Evolutionary conservation across 2,113 vertebrate genomes (phyloP).

Genomic region (Chroicocephalus ridibundus): DNA sequence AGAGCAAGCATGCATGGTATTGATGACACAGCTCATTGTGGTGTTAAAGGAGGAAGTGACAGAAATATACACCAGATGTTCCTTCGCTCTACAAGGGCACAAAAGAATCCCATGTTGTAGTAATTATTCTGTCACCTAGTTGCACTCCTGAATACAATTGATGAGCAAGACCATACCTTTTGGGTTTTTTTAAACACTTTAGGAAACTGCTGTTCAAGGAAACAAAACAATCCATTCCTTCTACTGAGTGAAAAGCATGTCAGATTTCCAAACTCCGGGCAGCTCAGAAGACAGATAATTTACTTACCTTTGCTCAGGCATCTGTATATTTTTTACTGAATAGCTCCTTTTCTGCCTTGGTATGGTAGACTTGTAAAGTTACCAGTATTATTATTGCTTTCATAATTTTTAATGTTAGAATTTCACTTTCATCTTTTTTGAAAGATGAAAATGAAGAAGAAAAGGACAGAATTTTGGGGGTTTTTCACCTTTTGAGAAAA

Average conservation of each 20-base stretch:
- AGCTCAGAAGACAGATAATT: neutral
- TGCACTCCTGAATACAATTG: neutral
- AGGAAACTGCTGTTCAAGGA: neutral
- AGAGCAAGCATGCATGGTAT: neutral
- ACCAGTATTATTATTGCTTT: neutral
- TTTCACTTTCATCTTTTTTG: neutral
- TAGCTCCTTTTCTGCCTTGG: neutral
- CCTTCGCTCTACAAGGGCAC: constrained; percentile 13
- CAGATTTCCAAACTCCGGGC: neutral
- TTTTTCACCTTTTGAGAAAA: neutral
- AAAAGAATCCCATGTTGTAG: constrained; percentile 20
- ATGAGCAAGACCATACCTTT: neutral
- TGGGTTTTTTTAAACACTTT: neutral
- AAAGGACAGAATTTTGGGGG: neutral
- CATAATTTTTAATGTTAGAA: neutral
- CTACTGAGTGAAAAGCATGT: neutral
- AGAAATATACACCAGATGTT: constrained; percentile 54
- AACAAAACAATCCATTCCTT: neutral
- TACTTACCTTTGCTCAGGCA: neutral
- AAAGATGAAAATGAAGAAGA: neutral
- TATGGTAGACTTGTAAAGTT: neutral
- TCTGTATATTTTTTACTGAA: neutral
- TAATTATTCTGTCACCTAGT: neutral
- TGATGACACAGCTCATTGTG: constrained; percentile 18
- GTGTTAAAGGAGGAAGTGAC: constrained; percentile 38